Evolutionary conservation across 2,113 vertebrate species (phyloP).

Genomic region (Erpornis zantholeuca): DNA sequence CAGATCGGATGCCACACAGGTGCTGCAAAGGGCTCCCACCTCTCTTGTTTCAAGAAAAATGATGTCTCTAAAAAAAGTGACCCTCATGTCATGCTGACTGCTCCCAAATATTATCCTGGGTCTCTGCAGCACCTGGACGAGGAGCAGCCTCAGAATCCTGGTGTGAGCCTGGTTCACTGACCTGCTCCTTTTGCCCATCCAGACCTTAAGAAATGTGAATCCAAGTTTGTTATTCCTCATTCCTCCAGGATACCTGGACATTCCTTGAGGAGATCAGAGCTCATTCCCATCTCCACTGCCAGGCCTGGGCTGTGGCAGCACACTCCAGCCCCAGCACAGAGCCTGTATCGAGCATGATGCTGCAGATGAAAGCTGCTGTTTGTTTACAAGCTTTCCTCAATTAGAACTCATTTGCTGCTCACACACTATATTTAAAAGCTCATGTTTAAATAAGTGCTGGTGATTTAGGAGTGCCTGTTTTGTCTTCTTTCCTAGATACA

Average conservation of each 20-base stretch:
- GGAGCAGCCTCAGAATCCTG: background rate
- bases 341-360: fast-evolving
- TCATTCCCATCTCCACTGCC: background rate
- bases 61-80: background rate
- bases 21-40: background rate
- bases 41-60: background rate
- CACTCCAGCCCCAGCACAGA: background rate
- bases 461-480: conserved; percentile 32
- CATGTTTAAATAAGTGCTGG: background rate
- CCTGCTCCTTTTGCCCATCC: background rate
- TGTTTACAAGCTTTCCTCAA: conserved; percentile 54
- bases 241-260: background rate
- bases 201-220: background rate
- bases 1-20: background rate
- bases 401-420: conserved; percentile 46
- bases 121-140: background rate
- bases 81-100: background rate
- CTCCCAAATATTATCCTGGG: background rate
- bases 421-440: conserved; percentile 38
- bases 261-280: background rate
- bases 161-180: background rate
- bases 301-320: background rate
- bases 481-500: conserved; percentile 22
- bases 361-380: conserved; percentile 48
- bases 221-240: background rate